A percentile compares a stretch with the other conserved stretches of the same genome.
These are phyloP conservation scores for Schizotus pectinicornis DNA, from an alignment of 2,888 invertebrate species.

Conservation along the genomic window DNA sequence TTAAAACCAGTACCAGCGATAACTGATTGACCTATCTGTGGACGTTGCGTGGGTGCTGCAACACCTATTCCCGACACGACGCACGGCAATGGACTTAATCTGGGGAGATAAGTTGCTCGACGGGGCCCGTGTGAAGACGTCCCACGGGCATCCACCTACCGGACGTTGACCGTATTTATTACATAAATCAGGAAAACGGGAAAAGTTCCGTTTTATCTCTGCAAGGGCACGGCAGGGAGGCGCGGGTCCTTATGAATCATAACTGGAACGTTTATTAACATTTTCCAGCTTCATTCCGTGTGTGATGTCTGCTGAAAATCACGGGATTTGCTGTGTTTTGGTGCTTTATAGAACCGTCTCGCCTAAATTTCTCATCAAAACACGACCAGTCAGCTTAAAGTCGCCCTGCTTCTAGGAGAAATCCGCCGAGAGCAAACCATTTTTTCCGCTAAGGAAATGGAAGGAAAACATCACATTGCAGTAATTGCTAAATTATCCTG, in stretches of 20 bases:
- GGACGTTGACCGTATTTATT: slow-evolving; percentile 26
- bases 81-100: slow-evolving; percentile 34
- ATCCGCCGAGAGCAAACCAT: no score
- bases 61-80: slow-evolving; percentile 35
- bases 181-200: slow-evolving; percentile 22
- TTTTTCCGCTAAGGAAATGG: no score
- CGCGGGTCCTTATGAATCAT: slow-evolving; percentile 21
- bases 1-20: slow-evolving; percentile 35
- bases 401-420: no score
- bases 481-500: no score
- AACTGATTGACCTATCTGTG: slow-evolving; percentile 39
- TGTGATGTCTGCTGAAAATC: slow-evolving; percentile 17
- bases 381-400: no score
- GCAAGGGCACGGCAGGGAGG: not conserved
- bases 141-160: slow-evolving; percentile 17
- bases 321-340: slow-evolving; percentile 17
- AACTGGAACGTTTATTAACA: slow-evolving; percentile 21
- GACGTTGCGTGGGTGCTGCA: slow-evolving; percentile 34
- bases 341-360: slow-evolving; percentile 14
- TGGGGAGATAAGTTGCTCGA: slow-evolving; percentile 26
- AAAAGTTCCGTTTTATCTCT: slow-evolving; percentile 12
- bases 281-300: slow-evolving; percentile 25
- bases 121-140: slow-evolving; percentile 20
- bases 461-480: no score
- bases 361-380: no score